Conservation (phyloP, 2,797 vertebrate species). For the Champsocephalus esox region DNA sequence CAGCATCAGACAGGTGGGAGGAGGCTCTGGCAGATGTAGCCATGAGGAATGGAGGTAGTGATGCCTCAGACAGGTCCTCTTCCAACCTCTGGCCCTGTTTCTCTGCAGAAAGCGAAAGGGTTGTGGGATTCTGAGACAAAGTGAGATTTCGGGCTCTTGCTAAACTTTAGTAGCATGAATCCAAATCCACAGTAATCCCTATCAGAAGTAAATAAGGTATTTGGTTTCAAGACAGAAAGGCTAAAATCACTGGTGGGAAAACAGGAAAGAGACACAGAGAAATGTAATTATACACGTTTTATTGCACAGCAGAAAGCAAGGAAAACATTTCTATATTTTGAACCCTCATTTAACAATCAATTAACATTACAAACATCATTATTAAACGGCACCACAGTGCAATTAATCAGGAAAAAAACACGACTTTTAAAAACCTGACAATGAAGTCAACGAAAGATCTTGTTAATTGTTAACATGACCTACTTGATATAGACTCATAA, state of each 20-base stretch:
- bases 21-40: conserved; percentile 77
- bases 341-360: not conserved
- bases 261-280: not conserved
- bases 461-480: not conserved
- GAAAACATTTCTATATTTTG: no score
- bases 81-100: conserved; percentile 72
- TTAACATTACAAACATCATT: not conserved
- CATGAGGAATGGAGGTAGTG: conserved; percentile 71
- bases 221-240: not conserved
- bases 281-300: not conserved
- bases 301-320: not conserved
- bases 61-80: conserved; percentile 75
- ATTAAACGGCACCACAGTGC: no score
- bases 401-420: no score
- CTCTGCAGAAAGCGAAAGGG: conserved; percentile 50
- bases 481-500: not conserved
- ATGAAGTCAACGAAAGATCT: not conserved
- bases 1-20: conserved; percentile 78
- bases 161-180: conserved; percentile 51
- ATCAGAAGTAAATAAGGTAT: conserved; percentile 30
- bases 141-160: conserved; percentile 40
- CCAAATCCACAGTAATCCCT: conserved; percentile 10
- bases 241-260: not conserved
- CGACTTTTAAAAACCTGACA: not conserved
- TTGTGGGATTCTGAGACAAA: conserved; percentile 59